A percentile compares a stretch with the other conserved stretches of the same genome.
phyloP scores from a whole-genome alignment of 2,113 vertebrate species.

The Phoxinus phoxinus region DNA sequence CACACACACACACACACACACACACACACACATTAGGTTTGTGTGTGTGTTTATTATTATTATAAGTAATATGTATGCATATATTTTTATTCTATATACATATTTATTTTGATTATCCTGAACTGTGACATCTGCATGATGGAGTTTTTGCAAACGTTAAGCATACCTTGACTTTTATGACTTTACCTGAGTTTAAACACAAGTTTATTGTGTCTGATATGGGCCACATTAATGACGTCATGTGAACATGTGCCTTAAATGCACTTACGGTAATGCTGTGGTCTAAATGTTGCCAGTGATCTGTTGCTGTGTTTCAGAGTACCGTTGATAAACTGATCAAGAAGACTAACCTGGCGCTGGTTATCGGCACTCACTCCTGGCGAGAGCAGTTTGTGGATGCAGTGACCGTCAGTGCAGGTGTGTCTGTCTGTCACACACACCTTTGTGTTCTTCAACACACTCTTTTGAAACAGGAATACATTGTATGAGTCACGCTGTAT shows the following conservation, averaged over 20 bases:
- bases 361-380: conserved; percentile 95
- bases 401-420: conserved; percentile 93
- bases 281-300: neutral
- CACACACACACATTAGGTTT: too few species aligned
- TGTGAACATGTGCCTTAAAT: neutral
- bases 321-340: conserved; percentile 96
- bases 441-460: neutral
- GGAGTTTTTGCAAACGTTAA: neutral
- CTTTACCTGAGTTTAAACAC: too few species aligned
- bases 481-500: neutral
- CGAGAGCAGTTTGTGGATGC: conserved; percentile 94
- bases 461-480: neutral
- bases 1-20: too few species aligned
- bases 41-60: too few species aligned
- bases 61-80: too few species aligned
- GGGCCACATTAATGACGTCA: neutral
- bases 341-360: conserved; percentile 93
- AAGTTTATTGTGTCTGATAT: too few species aligned
- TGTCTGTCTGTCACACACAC: conserved; percentile 45
- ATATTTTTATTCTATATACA: too few species aligned
- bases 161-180: too few species aligned
- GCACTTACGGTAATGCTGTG: neutral
- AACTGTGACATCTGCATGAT: neutral
- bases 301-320: conserved; percentile 79
- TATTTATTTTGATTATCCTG: neutral